Evolutionary conservation across 2,888 invertebrate genomes (phyloP), one percentile per base, ranked within the genome.

Genomic region (Ichneumoninae sp.): DNA sequence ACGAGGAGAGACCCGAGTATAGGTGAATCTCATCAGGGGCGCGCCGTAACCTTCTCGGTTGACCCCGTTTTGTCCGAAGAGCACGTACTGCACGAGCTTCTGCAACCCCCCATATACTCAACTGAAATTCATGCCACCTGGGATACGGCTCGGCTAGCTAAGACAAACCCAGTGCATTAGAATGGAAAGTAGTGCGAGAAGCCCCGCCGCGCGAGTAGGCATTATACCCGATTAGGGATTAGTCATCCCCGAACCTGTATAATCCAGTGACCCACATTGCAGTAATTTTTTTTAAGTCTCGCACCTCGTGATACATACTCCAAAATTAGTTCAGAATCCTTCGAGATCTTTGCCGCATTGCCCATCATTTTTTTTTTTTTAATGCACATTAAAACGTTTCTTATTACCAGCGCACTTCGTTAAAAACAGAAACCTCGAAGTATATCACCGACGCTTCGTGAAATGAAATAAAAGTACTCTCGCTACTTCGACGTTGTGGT

Each of bases 41-140:
- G 40, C 68, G 44, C 77, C 80, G 22, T 74, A 84, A 80, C 68
- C 80, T 84, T 80, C 72, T 68, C 33, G 68, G 72, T 77, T 54
- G 68, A 80, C 80, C 76, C 68, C 68, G 52, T 84, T 84, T 65
- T 54, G 36, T 33, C 22, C 52, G 36, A 60, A 50, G 54, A 79
- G 50, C 80, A 80, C 75, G 80, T 70, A 71, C 70, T 3, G 16
- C n/a, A 3, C 30, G 47, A 65, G 44, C 75, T 50, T 40, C 36
- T 74, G 65, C 69, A 50, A 57, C 57, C 57, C 44, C 22, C 26
- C 13, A 33, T 75, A 62, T n/a, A 50, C 77, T 69, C 16, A 50
- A 40, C 68, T 30, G 52, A 68, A 84, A 85, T 81, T 66, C 80
- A 78, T 85, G 82, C 72, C 66, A 84, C 74, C 69, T 33, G 62